Conservation (phyloP, 1,140 invertebrate species). For the Contarinia nasturtii region DNA sequence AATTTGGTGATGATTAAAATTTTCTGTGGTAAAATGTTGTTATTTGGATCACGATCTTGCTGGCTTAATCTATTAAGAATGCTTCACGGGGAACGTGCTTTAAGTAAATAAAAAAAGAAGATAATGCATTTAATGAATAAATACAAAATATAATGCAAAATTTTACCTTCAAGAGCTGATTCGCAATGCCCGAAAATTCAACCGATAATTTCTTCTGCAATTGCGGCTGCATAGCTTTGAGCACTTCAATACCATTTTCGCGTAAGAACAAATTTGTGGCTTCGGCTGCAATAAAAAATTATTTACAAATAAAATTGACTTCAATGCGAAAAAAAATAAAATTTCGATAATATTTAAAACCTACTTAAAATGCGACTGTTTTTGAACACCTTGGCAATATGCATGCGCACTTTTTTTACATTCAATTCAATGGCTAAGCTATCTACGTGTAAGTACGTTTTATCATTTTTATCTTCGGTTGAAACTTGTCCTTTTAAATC, state of each 20-base stretch:
- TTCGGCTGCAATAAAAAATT: slow-evolving; percentile 32
- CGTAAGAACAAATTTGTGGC: slow-evolving; percentile 51
- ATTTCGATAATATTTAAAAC: slow-evolving; percentile 11
- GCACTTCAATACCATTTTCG: slow-evolving; percentile 46
- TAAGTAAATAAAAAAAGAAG: no score
- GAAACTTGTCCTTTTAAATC: slow-evolving; percentile 37
- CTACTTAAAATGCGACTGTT: slow-evolving; percentile 51
- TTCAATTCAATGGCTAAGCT: slow-evolving; percentile 36
- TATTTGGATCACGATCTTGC: no score
- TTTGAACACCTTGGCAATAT: slow-evolving; percentile 43
- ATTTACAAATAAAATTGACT: no score
- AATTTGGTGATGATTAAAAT: no score
- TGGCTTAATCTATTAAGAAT: slow-evolving; percentile 26
- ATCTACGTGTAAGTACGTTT: slow-evolving; percentile 40
- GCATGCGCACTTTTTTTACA: slow-evolving; percentile 43
- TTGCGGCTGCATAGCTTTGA: slow-evolving; percentile 48
- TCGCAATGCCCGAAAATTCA: slow-evolving; percentile 42
- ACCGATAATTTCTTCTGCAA: slow-evolving; percentile 38
- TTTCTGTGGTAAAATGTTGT: no score
- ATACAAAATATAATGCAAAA: no score
- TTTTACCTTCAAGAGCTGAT: no score
- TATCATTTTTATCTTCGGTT: slow-evolving; percentile 22
- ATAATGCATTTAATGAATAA: no score
- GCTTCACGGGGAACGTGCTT: slow-evolving; percentile 37
- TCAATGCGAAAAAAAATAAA: no score